These are phyloP conservation scores for Spatula versicolor DNA, from an alignment of 2,797 vertebrate genomes.

Conservation along the genomic window DNA sequence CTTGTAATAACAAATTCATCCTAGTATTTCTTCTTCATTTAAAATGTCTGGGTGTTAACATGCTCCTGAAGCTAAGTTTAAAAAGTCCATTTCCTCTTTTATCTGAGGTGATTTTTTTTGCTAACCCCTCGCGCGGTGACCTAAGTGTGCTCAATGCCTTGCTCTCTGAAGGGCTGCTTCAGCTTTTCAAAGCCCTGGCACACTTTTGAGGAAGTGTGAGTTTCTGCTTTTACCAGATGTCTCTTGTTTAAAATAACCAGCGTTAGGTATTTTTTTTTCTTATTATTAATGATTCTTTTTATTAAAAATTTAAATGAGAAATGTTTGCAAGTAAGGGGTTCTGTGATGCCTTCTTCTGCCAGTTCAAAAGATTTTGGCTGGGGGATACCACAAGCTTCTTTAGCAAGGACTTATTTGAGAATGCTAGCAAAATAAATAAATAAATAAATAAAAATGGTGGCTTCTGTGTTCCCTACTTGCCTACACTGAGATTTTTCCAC, in stretches of 20 bases:
- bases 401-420: neutral
- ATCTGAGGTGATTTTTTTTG: neutral
- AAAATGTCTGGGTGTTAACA: neutral
- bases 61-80: neutral
- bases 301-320: neutral
- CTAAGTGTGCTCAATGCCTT: neutral
- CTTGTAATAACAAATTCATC: neutral
- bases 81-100: neutral
- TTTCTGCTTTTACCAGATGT: constrained; percentile 33
- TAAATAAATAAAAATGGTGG: neutral
- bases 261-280: neutral
- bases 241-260: neutral
- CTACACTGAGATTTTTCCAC: neutral
- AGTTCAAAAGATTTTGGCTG: neutral
- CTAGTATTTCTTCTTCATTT: neutral
- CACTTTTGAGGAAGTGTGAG: constrained; percentile 44
- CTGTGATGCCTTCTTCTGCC: neutral
- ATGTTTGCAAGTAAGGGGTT: neutral
- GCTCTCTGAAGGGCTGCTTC: neutral
- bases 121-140: neutral
- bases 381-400: neutral
- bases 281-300: neutral
- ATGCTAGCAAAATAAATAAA: neutral
- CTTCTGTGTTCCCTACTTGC: neutral
- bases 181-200: neutral